phyloP scores from a whole-genome alignment of 1,140 invertebrate species.

The Drosophila mayri region DNA sequence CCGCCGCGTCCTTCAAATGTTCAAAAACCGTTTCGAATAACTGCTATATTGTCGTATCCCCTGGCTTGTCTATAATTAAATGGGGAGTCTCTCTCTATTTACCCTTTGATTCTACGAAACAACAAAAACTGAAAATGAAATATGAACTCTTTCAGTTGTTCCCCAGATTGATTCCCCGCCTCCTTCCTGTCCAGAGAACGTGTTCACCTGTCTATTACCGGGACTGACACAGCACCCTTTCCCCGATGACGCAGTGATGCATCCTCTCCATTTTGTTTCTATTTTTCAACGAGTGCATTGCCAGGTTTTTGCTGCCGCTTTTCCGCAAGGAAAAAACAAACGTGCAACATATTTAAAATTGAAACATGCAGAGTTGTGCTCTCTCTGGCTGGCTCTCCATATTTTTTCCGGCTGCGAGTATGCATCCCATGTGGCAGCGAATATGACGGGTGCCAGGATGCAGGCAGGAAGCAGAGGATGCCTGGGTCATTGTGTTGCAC shows the following conservation, averaged over 20 bases:
- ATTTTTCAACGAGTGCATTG: slow-evolving; percentile 29
- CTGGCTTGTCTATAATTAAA: slow-evolving; percentile 26
- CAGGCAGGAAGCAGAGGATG: not conserved
- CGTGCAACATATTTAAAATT: slow-evolving; percentile 62
- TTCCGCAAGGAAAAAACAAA: not conserved
- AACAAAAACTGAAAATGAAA: slow-evolving; percentile 5
- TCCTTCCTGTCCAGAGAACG: slow-evolving; percentile 3
- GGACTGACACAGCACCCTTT: slow-evolving; percentile 8
- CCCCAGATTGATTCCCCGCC: slow-evolving; percentile 14
- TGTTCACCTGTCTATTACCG: slow-evolving; percentile 38
- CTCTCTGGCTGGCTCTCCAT: slow-evolving; percentile 5
- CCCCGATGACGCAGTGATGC: slow-evolving; percentile 19
- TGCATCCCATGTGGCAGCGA: slow-evolving; percentile 12
- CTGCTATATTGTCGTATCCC: slow-evolving; percentile 1
- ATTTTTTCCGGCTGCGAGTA: slow-evolving; percentile 32
- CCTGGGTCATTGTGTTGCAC: slow-evolving; percentile 59
- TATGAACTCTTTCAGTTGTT: slow-evolving; percentile 38
- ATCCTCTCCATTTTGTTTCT: slow-evolving; percentile 20
- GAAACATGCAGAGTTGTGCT: slow-evolving; percentile 58
- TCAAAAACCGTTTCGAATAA: not conserved
- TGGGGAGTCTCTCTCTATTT: slow-evolving; percentile 4
- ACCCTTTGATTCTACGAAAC: slow-evolving; percentile 13
- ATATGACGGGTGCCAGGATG: slow-evolving; percentile 28
- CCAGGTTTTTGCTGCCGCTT: slow-evolving; percentile 25
- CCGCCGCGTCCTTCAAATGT: not conserved